Base-by-base conservation (phyloP, 2,888 invertebrate genomes). In the Oasisia sp. region DNA sequence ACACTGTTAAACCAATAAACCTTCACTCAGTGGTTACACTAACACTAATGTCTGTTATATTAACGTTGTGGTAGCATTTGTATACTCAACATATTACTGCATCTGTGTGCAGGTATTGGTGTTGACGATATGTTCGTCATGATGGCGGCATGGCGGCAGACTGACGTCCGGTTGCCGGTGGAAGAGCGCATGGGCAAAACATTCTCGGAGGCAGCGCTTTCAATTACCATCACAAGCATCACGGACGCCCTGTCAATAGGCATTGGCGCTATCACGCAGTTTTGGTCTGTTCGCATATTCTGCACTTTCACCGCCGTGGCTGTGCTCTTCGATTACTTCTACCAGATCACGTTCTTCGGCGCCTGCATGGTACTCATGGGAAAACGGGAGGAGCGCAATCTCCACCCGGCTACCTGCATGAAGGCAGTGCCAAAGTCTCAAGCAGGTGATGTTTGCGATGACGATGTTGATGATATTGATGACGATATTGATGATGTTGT, bases 381-480 rank as follows among this genome's bases (percentile, higher is more conserved):
- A 38, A 90, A 91, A 32, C 93, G 94, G n/a, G 92, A 99, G 96
- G 97, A 14, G 58, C 32, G 45, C 27, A 38, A 91, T 32, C 56
- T 32, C 14, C 91, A 91, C 91, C 19, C 58, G 9, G 38, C 45
- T 19, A 91, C 91, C 32, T 90, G 32, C 8, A 50, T 50, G 32
- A 50, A 58, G 50, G 91, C 45, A 14, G 32, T 91, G 19, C 58
- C 91, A 12, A 91, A 50, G 58, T 91, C 91, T 19, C 38, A 91
- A 91, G 90, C 90, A 90, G 90, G 90, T 74, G n/a, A 27, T 74
- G 38, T 38, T 38, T 38, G 38, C 38, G 74, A 7, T 7, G 27
- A 19, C 7, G 74, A 27, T 19, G 74, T 0, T 50, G 50, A 50
- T 50, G 50, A 11, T 50, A 27, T 74, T n/a, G n/a, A 19, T n/a